A percentile compares a stretch with the other conserved stretches of the same genome.
These are phyloP conservation scores for Lysandra coridon DNA, from an alignment of 2,888 invertebrate species.

Conservation along the genomic window DNA sequence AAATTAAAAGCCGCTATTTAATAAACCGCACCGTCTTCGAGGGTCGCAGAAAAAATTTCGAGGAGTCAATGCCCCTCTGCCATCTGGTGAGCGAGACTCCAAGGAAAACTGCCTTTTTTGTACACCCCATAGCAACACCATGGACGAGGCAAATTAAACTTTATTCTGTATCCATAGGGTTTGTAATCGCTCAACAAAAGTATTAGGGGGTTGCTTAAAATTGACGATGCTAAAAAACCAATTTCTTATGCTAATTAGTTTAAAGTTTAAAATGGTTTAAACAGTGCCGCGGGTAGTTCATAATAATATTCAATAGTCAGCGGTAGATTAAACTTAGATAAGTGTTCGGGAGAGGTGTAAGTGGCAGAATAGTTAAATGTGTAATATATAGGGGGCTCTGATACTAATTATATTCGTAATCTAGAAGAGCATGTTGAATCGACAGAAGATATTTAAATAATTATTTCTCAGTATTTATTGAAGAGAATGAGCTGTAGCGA, in stretches of 20 bases:
- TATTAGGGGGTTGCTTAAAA: constrained; percentile 46
- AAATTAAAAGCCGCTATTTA: constrained; percentile 59
- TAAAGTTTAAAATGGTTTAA: constrained; percentile 43
- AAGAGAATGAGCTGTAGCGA: too few relatives aligned
- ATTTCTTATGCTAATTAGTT: constrained; percentile 40
- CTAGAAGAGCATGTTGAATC: neutral
- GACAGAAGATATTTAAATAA: neutral
- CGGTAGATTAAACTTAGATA: constrained; percentile 51
- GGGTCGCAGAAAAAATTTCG: constrained; percentile 67
- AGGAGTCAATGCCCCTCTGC: constrained; percentile 71
- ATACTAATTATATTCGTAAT: neutral
- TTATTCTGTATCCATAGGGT: constrained; percentile 38
- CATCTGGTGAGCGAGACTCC: constrained; percentile 66
- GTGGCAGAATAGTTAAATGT: constrained; percentile 21
- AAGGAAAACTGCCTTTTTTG: constrained; percentile 50
- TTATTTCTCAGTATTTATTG: neutral
- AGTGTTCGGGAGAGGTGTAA: constrained; percentile 37
- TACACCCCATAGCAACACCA: constrained; percentile 55
- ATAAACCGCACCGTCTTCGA: constrained; percentile 62
- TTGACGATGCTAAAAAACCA: constrained; percentile 39
- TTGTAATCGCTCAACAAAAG: neutral
- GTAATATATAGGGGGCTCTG: constrained; percentile 7
- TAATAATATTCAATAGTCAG: constrained; percentile 38
- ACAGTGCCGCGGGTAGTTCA: constrained; percentile 30
- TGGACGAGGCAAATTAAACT: constrained; percentile 36